Base-by-base conservation (phyloP, 1,140 invertebrate species). In the Cydia pomonella region DNA sequence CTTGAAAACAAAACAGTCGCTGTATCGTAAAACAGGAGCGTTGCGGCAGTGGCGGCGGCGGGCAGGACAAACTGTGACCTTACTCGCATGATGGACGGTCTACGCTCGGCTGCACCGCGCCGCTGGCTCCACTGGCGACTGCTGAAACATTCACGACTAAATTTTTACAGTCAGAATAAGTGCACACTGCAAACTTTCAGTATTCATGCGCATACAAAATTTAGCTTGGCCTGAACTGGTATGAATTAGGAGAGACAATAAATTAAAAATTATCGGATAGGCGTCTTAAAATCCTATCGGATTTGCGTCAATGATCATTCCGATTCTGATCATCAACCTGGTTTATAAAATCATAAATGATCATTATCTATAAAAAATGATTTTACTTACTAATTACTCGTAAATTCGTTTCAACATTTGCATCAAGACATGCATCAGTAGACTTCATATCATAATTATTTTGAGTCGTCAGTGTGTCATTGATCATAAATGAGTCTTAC, bases 41-140 rank as follows among this genome's bases (percentile, higher is more conserved):
- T n/a, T n/a, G n/a, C n/a, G n/a, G n/a, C n/a, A n/a, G 80, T 63
- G 75, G 80, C 44, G 73, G 64, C 69, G 77, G 73, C 81, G 79
- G 81, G 75, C 84, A 82, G 81, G 83, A 75, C 83, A 87, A 89
- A 89, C 88, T 90, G 87, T 86, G 84, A 89, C 86, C 84, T 87
- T 81, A 62, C 81, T 82, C 66, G 79, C 80, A 89, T 89, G 88
- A 90, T 74, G 82, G 77, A 88, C 81, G 84, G 79, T 77, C 69
- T 80, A 63, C 79, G 81, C 80, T 80, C 73, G 73, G 76, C 74
- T 79, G 84, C 80, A 78, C 73, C 64, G 33, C 64, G 27, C 63
- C 63, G 25, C 25, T 33, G 27, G 27, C 63, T 69, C 7, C 64
- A 12, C 53, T 21, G 53, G 13, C 27, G 64, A 69, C 27, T 38